Evolutionary conservation across 2,113 vertebrate species (phyloP).

Genomic region (Onychorhynchus coronatus): DNA sequence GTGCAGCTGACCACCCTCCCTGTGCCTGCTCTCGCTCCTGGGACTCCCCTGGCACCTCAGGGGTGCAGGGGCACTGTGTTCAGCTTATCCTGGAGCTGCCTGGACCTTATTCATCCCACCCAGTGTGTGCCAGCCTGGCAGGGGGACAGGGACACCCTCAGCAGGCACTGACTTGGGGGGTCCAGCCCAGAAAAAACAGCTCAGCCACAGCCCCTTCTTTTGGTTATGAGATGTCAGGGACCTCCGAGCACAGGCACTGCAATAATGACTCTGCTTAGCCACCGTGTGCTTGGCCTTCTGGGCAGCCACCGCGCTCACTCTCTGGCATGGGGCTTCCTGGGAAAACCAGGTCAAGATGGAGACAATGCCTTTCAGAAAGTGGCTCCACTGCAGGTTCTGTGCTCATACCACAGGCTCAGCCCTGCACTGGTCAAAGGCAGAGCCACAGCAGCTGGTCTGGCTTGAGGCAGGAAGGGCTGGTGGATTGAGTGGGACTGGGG

Average conservation of each 20-base stretch:
- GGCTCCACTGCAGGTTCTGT: neutral
- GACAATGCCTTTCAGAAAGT: fast-evolving
- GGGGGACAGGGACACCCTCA: neutral
- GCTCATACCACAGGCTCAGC: neutral
- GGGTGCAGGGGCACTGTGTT: neutral
- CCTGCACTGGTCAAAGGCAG: neutral
- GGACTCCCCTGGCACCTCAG: neutral
- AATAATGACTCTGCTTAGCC: fast-evolving
- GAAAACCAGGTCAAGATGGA: neutral
- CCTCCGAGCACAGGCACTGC: neutral
- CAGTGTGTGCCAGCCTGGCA: neutral
- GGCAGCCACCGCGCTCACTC: fast-evolving
- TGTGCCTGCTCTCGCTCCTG: fast-evolving
- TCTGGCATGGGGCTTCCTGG: neutral
- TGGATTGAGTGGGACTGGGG: neutral
- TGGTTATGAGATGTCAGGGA: neutral
- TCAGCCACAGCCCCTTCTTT: neutral
- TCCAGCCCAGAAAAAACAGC: neutral
- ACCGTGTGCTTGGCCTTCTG: fast-evolving
- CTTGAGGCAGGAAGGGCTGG: fast-evolving
- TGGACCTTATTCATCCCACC: fast-evolving
- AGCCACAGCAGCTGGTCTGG: fast-evolving
- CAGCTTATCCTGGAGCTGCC: neutral
- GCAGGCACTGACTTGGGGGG: neutral
- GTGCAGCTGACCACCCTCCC: neutral